Evolutionary conservation across 2,888 invertebrate species (phyloP), one percentile per base, ranked within the genome.

Genomic region (Andrena flavipes): DNA sequence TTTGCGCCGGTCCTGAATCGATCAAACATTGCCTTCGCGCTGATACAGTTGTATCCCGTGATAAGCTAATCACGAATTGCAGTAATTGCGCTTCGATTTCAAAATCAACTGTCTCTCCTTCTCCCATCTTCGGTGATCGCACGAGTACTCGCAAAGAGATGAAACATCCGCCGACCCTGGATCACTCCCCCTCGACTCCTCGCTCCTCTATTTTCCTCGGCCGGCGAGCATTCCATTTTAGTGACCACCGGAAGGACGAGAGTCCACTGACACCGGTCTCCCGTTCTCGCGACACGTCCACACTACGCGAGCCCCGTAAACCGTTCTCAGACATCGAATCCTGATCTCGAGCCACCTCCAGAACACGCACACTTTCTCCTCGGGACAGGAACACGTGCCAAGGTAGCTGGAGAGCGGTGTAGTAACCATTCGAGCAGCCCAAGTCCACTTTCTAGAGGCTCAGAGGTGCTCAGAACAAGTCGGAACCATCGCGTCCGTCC

Each of bases 361-460:
- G 30, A 62, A 49, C 64, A 77, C 65, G 67, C 49, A 75, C 63
- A 86, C 86, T 86, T 87, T 87, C 87, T 83, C 87, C 79, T 65
- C 75, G 56, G 62, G 49, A 49, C 60, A 33, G 65, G 51, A 73
- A 76, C 80, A 78, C 72, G 84, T 76, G 80, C 72, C 79, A 77
- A 82, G 84, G 73, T 72, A 63, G 67, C 60, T 56, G 63, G 70
- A 23, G 65, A 71, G 54, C 73, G 65, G 51, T 75, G 33, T 79
- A 84, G 79, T 75, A 70, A 79, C 84, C 87, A 59, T 75, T 82
- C 72, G 48, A 49, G 20, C 62, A 54, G 48, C 62, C 75, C 1
- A 72, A 75, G 83, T 82, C 83, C 59, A 83, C 85, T 87, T 87
- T 87, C 87, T 87, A 83, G 78, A 76, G 76, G 48, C 69, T 8